Evolutionary conservation across 1,140 invertebrate genomes (phyloP).

Genomic region (Apis dorsata): DNA sequence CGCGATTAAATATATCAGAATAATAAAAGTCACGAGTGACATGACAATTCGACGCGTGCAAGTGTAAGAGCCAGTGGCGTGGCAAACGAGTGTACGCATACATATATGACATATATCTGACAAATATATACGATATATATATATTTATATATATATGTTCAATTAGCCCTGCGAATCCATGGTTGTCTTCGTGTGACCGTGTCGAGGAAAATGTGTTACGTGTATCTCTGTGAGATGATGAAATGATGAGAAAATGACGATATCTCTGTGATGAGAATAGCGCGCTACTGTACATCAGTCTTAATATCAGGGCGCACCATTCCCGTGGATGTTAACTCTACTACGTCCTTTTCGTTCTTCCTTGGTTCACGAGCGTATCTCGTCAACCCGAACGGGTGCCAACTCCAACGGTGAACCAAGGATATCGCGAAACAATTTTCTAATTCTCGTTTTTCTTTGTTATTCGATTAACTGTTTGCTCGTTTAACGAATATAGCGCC

Average conservation of each 20-base stretch:
- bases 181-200: conserved; percentile 34
- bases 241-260: conserved; percentile 62
- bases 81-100: conserved; percentile 63
- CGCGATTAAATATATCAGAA: conserved; percentile 2
- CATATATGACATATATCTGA: conserved; percentile 68
- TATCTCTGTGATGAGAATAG: conserved; percentile 73
- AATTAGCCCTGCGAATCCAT: conserved; percentile 67
- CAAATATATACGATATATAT: conserved; percentile 64
- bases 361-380: not conserved
- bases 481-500: conserved; percentile 70
- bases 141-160: conserved; percentile 67
- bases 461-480: conserved; percentile 67
- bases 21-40: not conserved
- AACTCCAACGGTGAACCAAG: not conserved
- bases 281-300: conserved; percentile 81
- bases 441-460: conserved; percentile 47
- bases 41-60: conserved; percentile 9
- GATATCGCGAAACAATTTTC: conserved; percentile 4
- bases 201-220: conserved; percentile 15
- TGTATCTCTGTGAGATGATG: conserved; percentile 25
- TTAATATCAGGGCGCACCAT: conserved; percentile 81
- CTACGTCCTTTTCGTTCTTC: not conserved
- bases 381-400: not conserved
- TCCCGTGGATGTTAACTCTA: conserved; percentile 71
- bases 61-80: conserved; percentile 57